phyloP scores from a whole-genome alignment of 2,113 vertebrate species.

The Periophthalmodon schlosseri region DNA sequence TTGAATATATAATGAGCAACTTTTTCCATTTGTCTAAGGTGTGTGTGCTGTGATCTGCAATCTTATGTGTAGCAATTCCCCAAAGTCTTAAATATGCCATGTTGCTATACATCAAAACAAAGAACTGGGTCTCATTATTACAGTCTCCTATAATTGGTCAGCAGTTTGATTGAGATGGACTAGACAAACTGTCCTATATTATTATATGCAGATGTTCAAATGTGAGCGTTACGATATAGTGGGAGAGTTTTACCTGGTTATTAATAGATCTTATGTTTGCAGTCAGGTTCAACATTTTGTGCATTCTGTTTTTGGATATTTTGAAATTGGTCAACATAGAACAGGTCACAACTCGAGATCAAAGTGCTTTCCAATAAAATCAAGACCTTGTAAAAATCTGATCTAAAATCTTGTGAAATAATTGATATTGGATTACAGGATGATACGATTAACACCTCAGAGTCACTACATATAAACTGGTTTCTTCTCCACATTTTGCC shows the following conservation, averaged over 20 bases:
- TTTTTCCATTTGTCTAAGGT: constrained; percentile 6
- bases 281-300: neutral
- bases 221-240: neutral
- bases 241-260: neutral
- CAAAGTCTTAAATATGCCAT: neutral
- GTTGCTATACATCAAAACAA: neutral
- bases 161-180: neutral
- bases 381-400: neutral
- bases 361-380: neutral
- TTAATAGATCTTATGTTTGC: neutral
- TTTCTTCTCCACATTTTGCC: constrained; percentile 36
- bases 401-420: neutral
- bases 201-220: too few relatives aligned
- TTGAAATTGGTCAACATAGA: neutral
- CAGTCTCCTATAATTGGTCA: neutral
- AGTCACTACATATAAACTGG: neutral
- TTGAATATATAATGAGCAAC: neutral
- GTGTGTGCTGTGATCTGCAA: neutral
- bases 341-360: neutral
- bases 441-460: neutral
- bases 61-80: neutral
- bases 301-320: neutral
- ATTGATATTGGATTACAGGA: neutral
- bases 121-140: neutral
- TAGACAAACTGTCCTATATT: too few relatives aligned